Evolutionary conservation across 1,140 invertebrate genomes (phyloP).

Genomic region (Lordiphosa clarofinis): DNA sequence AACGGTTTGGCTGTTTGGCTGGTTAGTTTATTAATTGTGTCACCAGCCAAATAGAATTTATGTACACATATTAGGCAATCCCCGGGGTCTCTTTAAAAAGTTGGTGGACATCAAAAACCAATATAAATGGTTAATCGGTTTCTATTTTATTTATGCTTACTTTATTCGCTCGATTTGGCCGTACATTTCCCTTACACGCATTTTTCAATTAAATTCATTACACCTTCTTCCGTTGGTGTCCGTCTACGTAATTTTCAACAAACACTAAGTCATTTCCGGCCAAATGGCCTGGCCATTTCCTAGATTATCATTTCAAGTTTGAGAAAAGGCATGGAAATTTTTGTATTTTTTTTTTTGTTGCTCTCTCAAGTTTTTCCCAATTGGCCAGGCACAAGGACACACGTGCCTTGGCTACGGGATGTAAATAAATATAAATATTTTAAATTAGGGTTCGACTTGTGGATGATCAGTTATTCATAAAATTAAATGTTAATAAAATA

Average conservation of each 20-base stretch:
- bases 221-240: constrained; percentile 63
- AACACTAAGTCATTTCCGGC: constrained; percentile 73
- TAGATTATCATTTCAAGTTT: constrained; percentile 71
- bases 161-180: no score
- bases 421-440: constrained; percentile 17
- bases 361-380: constrained; percentile 3
- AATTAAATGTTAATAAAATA: no score
- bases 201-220: constrained; percentile 75
- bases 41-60: constrained; percentile 12
- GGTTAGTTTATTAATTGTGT: constrained; percentile 50
- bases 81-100: constrained; percentile 32
- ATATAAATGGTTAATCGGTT: no score
- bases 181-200: constrained; percentile 34
- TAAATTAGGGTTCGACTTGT: neutral
- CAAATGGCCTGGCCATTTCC: constrained; percentile 62
- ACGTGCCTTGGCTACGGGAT: constrained; percentile 16
- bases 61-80: constrained; percentile 39
- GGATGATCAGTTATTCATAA: no score
- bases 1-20: constrained; percentile 7
- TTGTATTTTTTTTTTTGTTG: no score
- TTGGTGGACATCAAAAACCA: no score
- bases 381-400: neutral
- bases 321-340: constrained; percentile 37
- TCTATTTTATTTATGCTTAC: no score
- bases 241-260: constrained; percentile 53